phyloP scores from a whole-genome alignment of 2,797 vertebrate genomes.

The Gymnothorax reevesii region DNA sequence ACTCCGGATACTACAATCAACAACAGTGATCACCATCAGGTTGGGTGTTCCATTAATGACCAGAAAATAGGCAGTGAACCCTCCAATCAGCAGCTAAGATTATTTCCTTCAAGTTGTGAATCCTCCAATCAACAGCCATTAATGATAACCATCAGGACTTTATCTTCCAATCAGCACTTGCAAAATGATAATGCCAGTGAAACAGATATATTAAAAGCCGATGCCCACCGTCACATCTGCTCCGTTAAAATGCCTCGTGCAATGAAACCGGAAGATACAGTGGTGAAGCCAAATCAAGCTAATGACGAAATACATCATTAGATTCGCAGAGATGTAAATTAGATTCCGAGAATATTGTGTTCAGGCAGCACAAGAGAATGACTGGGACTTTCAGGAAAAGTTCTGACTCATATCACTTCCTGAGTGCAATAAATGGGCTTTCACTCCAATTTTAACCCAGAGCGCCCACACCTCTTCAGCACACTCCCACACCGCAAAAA shows the following conservation, averaged over 20 bases:
- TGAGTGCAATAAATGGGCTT: not conserved
- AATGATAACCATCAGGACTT: not conserved
- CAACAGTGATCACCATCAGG: not conserved
- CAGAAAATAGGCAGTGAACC: not conserved
- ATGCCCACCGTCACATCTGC: not conserved
- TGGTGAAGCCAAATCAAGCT: not conserved
- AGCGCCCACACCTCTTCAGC: not conserved
- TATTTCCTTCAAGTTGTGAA: not conserved
- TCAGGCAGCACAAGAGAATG: not conserved
- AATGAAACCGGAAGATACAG: not conserved
- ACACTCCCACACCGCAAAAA: not conserved
- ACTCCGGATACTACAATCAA: not conserved
- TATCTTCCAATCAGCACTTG: not conserved
- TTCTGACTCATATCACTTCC: not conserved
- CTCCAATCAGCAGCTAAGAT: slow-evolving; percentile 3
- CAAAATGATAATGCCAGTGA: not conserved
- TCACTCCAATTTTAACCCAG: not conserved
- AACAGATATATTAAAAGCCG: not conserved
- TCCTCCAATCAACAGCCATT: slow-evolving; percentile 5
- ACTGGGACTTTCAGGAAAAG: too few relatives aligned
- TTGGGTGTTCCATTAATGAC: not conserved
- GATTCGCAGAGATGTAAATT: not conserved
- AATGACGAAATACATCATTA: not conserved
- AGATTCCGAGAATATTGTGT: not conserved
- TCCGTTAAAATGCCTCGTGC: not conserved